phyloP scores from a whole-genome alignment of 2,113 vertebrate species.

The Brachypteracias leptosomus region DNA sequence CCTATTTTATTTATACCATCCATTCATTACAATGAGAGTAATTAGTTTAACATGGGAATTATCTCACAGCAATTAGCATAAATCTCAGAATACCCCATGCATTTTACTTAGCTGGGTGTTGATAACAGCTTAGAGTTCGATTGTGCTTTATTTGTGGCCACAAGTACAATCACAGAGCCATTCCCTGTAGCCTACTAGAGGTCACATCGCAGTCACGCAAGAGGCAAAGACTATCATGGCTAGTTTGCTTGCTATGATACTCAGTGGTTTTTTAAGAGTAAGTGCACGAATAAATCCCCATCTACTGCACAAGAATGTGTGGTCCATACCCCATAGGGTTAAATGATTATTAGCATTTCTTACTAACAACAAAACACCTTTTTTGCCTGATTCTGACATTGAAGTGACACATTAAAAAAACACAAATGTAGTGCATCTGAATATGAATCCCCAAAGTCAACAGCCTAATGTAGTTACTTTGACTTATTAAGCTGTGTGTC shows the following conservation, averaged over 20 bases:
- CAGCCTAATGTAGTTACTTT: conserved; percentile 66
- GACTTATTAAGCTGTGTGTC: conserved; percentile 66
- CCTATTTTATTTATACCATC: neutral
- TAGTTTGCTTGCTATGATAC: conserved; percentile 50
- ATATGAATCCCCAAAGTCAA: conserved; percentile 70
- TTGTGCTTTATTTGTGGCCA: conserved; percentile 75
- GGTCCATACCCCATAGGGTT: conserved; percentile 3
- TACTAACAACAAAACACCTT: conserved; percentile 44
- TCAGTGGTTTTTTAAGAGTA: conserved; percentile 63
- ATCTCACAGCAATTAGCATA: neutral
- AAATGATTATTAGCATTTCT: conserved; percentile 2
- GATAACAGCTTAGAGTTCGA: conserved; percentile 10
- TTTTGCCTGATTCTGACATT: conserved; percentile 58
- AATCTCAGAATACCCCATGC: neutral
- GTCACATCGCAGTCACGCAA: conserved; percentile 12
- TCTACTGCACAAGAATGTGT: conserved; percentile 38
- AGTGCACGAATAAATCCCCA: conserved; percentile 56
- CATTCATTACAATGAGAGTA: neutral
- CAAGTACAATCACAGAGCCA: conserved; percentile 52
- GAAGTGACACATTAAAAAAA: conserved; percentile 67
- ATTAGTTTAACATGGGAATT: conserved; percentile 19
- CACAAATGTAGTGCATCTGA: conserved; percentile 66
- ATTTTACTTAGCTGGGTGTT: neutral
- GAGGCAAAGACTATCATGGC: conserved; percentile 39
- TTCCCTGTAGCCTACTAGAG: conserved; percentile 32